phyloP scores from a whole-genome alignment of 1,140 invertebrate genomes.

The Achroia grisella region DNA sequence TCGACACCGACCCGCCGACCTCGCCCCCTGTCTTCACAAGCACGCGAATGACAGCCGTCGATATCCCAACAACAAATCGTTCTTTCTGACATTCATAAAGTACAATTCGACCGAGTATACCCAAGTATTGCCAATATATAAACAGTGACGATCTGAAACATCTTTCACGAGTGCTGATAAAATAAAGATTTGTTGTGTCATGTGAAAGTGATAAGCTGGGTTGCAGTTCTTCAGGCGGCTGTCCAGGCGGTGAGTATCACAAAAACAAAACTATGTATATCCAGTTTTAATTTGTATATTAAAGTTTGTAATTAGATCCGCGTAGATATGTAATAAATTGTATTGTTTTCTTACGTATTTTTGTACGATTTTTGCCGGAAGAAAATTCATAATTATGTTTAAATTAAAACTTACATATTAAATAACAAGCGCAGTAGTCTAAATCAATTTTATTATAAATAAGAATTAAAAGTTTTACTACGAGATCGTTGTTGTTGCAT shows the following conservation, averaged over 20 bases:
- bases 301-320: too few relatives aligned
- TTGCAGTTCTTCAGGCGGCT: slow-evolving; percentile 47
- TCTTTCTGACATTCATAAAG: neutral
- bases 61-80: slow-evolving; percentile 46
- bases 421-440: too few relatives aligned
- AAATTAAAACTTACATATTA: too few relatives aligned
- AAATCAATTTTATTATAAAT: too few relatives aligned
- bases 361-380: too few relatives aligned
- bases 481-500: neutral
- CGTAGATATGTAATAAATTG: too few relatives aligned
- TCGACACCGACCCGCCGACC: slow-evolving; percentile 31
- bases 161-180: slow-evolving; percentile 14
- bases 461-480: too few relatives aligned
- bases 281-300: too few relatives aligned
- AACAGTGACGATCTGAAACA: neutral
- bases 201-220: slow-evolving; percentile 41
- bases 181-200: slow-evolving; percentile 40
- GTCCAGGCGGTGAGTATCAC: slow-evolving; percentile 49
- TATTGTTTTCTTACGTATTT: too few relatives aligned
- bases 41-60: slow-evolving; percentile 35
- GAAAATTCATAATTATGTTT: too few relatives aligned
- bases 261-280: neutral
- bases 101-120: too few relatives aligned
- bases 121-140: neutral
- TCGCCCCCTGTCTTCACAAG: slow-evolving; percentile 26